Evolutionary conservation across 2,113 vertebrate species (phyloP), one percentile per base, ranked within the genome.

Genomic region (Sinocyclocheilus rhinocerous): DNA sequence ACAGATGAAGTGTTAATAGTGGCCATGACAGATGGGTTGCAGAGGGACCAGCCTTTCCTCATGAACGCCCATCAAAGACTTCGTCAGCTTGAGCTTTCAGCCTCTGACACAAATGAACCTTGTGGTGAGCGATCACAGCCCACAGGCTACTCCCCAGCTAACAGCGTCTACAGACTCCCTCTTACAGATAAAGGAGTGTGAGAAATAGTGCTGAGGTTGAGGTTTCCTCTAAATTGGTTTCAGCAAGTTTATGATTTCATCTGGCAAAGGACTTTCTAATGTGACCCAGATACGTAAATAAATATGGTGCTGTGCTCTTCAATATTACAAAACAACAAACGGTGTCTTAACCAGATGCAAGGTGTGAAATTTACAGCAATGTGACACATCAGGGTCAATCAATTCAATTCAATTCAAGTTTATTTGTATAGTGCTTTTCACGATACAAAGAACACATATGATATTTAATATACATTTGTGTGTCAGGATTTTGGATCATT

Each of bases 1-100:
- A 83, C 24, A 89, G 89, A 92, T 90, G 85, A 92, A 90, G 92
- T 89, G 91, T 83, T 91, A 93, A 93, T 89, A 89, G 90, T 91
- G 87, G 88, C 75, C 55, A 52, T 87, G 86, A 88, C 88, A 84
- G 88, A 90, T 72, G 84, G 84, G 85, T 90, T 89, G 87, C 88
- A 93, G 45, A 48, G 45, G 10, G 45, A 81, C 81, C 80, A 76
- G 70, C 55, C 70, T 89, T 89, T 89, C 75, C 89, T 91, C n/a
- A 16, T 84, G 67, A 87, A 50, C 33, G 67, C 55, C 83, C 75
- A 59, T 87, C 87, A 91, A 90, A 88, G 86, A 76, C 85, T 89
- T 92, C 48, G 83, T 88, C 55, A 22, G 84, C 81, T 85, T 86
- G 72, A 24, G 84, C 83, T 61, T 85, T 86, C n/a, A 45, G 42